Conservation (phyloP, 2,797 vertebrate species). For the Centroberyx gerrardi region DNA sequence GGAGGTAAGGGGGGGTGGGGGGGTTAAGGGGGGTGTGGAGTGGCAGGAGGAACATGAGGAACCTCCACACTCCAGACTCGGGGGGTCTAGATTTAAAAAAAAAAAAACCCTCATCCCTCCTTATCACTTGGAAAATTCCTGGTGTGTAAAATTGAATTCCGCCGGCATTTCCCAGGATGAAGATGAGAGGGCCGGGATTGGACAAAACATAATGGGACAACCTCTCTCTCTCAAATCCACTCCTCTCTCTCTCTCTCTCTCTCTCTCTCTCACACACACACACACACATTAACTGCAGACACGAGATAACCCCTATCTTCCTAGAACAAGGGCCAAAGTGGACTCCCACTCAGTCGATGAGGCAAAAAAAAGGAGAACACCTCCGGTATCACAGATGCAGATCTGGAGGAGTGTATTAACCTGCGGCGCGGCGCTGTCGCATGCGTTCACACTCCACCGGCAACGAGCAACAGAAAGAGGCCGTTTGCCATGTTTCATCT, state of each 20-base stretch:
- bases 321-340: constrained; percentile 31
- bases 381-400: constrained; percentile 17
- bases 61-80: constrained; percentile 41
- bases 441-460: constrained; percentile 21
- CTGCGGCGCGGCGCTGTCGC: neutral
- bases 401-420: constrained; percentile 4
- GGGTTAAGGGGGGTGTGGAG: neutral
- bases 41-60: constrained; percentile 36
- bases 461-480: constrained; percentile 16
- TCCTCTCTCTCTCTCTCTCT: constrained; percentile 1
- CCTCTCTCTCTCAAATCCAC: constrained; percentile 28
- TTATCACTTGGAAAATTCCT: constrained; percentile 73
- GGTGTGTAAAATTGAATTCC: constrained; percentile 83
- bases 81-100: constrained; percentile 8
- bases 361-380: constrained; percentile 11
- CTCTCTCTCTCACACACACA: neutral
- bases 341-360: constrained; percentile 37
- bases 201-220: constrained; percentile 43
- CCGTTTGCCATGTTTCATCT: constrained; percentile 20
- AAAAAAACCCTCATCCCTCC: constrained; percentile 41
- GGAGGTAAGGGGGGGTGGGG: constrained; percentile 32
- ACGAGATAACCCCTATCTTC: constrained; percentile 38
- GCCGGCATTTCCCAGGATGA: constrained; percentile 50
- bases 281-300: constrained; percentile 28
- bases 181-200: constrained; percentile 47